These are phyloP conservation scores for Cephus pygmeus DNA, from an alignment of 2,888 invertebrate species.

Conservation along the genomic window DNA sequence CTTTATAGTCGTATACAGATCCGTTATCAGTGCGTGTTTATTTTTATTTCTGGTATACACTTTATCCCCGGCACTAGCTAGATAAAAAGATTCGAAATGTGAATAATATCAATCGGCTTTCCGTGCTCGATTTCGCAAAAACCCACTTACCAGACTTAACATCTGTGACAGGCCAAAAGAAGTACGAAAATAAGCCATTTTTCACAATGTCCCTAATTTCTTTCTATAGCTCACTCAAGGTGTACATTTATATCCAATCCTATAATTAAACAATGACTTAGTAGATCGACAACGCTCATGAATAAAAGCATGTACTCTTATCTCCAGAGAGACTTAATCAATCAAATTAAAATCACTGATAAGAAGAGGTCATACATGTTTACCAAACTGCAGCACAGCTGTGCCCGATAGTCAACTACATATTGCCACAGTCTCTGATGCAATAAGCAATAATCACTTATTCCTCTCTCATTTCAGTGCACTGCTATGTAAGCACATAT, in stretches of 20 bases:
- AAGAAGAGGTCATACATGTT: constrained; percentile 32
- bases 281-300: background rate
- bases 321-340: constrained; percentile 13
- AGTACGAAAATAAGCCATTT: background rate
- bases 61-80: background rate
- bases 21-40: background rate
- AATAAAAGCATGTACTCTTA: background rate
- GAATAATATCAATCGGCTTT: background rate
- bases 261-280: background rate
- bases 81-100: background rate
- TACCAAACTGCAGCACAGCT: constrained; percentile 29
- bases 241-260: background rate
- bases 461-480: constrained; percentile 3
- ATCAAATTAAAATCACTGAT: constrained; percentile 27
- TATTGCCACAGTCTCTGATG: constrained; percentile 10
- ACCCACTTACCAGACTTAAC: background rate
- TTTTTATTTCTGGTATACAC: background rate
- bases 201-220: background rate
- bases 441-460: constrained; percentile 13
- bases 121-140: background rate
- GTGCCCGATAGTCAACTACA: constrained; percentile 5
- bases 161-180: background rate
- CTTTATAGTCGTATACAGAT: background rate
- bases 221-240: background rate
- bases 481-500: background rate